Evolutionary conservation across 2,888 invertebrate genomes (phyloP), one percentile per base, ranked within the genome.

Genomic region (Notocelia uddmanniana): DNA sequence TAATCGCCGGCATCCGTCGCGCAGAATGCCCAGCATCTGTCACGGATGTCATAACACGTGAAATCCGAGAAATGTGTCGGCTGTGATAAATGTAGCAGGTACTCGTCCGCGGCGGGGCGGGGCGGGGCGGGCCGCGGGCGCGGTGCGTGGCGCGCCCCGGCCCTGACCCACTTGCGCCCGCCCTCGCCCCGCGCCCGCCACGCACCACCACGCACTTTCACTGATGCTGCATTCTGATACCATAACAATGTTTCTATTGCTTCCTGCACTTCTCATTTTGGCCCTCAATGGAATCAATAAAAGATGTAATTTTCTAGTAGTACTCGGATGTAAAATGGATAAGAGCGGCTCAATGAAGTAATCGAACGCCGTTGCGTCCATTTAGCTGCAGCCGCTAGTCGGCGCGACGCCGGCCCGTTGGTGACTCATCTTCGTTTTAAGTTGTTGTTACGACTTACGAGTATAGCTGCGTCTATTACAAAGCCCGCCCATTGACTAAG

Each of bases 141-240:
- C 19, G 11, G 37, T 18, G 64, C 34, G 50, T 23, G 26, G 57
- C 68, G 68, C 68, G 59, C 60, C 68, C 68, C 68, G 68, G 68
- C 68, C 68, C 60, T 69, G 68, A 69, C 68, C 68, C 41, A 69
- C 60, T 60, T 69, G 19, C 21, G 37, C 31, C 37, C 37, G 8
- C 9, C 54, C 15, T 34, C 57, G 15, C 58, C 19, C 31, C 11
- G 9, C 50, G 15, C 62, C 26, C 63, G 11, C 19, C 19, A 37
- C 58, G 48, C 60, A 34, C 31, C 37, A 34, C 37, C 41, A 66
- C 66, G 66, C 66, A 67, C 66, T 67, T 67, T 67, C 57, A 57
- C 66, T 67, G 18, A 57, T 55, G 41, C 66, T 57, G 66, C 57
- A 57, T 37, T 3, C 23, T 21, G 31, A 34, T 52, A 37, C 15